Base-by-base conservation (phyloP, 2,888 invertebrate species). In the Endomychus coccineus region DNA sequence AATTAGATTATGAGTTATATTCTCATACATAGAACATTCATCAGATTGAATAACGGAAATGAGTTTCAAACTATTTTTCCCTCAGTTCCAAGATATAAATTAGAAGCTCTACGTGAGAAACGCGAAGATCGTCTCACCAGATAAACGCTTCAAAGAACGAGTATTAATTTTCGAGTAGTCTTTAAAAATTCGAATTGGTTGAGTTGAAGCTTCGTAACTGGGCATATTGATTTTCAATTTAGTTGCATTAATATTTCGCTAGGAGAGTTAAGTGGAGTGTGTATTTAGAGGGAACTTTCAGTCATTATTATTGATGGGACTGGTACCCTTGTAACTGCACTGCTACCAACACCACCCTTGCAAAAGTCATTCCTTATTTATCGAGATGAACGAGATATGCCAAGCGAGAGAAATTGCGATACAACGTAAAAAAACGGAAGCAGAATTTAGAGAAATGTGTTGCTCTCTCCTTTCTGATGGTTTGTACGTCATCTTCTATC, bases 241-340 rank as follows among this genome's bases (percentile, higher is more conserved):
- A 54, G 54, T 58, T 56, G 58, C 59, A 61, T 61, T 61, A 61
- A 61, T 61, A 61, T 61, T 61, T 59, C 55, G 58, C 59, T 52
- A 51, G 51, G 58, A 52, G 58, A 60, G 58, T 58, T 19, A 59
- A 58, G 54, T 56, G 59, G 51, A 58, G 58, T 60, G 60, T 60
- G 59, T 60, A 59, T 59, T 56, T 60, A 59, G 58, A 59, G 59
- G 58, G 60, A 59, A 59, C 51, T 56, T 49, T 50, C 50, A 60
- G 57, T 59, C 60, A 59, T 60, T 59, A 60, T 59, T 60, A 60
- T 59, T 59, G 59, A 60, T 58, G 58, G 59, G 60, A 58, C 56
- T 58, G 56, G 55, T 58, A 55, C 58, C 60, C 59, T 54, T 52
- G 52, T 49, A 49, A 41, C 42, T 34, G 33, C n/a, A n/a, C 34